Conservation (phyloP, 1,140 invertebrate genomes). For the Oncopeltus fasciatus region DNA sequence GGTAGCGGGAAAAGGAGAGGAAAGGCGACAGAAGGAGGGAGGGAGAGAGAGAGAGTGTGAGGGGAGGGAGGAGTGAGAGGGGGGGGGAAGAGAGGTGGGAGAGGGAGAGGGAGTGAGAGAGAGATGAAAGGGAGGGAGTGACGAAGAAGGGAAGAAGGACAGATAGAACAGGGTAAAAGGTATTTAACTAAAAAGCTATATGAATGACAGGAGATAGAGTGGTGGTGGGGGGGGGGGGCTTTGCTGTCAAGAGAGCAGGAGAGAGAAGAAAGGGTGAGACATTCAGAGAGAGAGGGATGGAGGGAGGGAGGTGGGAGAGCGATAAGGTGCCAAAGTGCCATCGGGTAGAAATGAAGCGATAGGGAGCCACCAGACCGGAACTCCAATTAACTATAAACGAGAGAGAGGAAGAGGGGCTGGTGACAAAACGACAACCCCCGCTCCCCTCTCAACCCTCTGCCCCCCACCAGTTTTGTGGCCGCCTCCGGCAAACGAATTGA, state of each 20-base stretch:
- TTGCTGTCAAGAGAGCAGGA: background rate
- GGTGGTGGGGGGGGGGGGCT: background rate
- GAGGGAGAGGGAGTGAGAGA: too few species aligned
- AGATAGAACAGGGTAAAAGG: too few species aligned
- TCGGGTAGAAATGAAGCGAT: constrained; percentile 11
- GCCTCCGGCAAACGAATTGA: constrained; percentile 15
- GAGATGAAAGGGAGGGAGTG: too few species aligned
- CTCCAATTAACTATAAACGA: constrained; percentile 13
- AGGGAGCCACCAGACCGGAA: background rate
- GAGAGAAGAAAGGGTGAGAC: too few species aligned
- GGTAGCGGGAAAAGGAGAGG: background rate
- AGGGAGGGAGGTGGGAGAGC: background rate
- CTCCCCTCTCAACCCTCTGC: background rate
- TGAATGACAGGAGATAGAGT: background rate
- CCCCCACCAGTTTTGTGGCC: constrained; percentile 4
- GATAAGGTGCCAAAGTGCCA: background rate
- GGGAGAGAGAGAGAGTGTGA: background rate
- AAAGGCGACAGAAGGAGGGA: background rate
- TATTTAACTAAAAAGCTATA: too few species aligned
- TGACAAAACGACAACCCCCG: constrained; percentile 5
- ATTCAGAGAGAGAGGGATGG: too few species aligned
- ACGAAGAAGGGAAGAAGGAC: too few species aligned
- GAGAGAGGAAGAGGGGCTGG: background rate
- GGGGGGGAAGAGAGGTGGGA: too few species aligned
- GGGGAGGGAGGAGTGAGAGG: background rate